Conservation (phyloP, 2,888 invertebrate species). For the Lasioglossum malachurum region DNA sequence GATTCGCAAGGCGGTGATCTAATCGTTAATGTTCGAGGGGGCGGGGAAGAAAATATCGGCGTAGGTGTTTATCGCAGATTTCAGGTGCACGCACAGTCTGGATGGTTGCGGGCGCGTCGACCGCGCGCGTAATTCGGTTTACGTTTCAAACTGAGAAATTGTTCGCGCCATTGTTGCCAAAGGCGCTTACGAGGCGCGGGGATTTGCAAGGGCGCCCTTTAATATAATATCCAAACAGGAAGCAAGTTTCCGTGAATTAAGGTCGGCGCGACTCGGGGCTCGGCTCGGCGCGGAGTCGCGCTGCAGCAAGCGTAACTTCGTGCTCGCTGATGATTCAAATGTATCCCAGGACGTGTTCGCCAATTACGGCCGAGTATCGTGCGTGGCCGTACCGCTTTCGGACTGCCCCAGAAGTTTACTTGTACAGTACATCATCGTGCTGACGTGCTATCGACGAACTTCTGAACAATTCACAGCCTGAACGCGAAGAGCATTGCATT, state of each 20-base stretch:
- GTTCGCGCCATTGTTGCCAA: conserved; percentile 25
- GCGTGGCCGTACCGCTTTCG: background rate
- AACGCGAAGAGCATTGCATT: background rate
- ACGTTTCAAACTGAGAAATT: conserved; percentile 23
- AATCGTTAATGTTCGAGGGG: background rate
- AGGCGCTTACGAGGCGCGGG: conserved; percentile 23
- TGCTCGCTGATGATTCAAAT: conserved; percentile 15
- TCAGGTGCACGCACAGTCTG: background rate
- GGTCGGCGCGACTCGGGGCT: background rate
- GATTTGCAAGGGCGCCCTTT: conserved; percentile 29
- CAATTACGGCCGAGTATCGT: conserved; percentile 18
- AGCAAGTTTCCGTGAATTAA: conserved; percentile 28
- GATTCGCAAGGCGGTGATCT: too few relatives aligned
- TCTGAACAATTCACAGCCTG: background rate
- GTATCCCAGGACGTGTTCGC: conserved; percentile 11
- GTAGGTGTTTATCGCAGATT: conserved; percentile 14
- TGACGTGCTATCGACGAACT: background rate
- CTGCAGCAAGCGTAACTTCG: conserved; percentile 13
- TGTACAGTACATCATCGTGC: conserved; percentile 3
- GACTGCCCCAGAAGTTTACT: background rate
- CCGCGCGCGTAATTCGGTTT: conserved; percentile 39
- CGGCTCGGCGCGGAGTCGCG: background rate
- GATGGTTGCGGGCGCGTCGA: conserved; percentile 1
- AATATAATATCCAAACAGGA: conserved; percentile 25
- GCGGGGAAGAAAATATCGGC: background rate